Conservation (phyloP, 1,140 invertebrate genomes). For the Calycopis cecrops region DNA sequence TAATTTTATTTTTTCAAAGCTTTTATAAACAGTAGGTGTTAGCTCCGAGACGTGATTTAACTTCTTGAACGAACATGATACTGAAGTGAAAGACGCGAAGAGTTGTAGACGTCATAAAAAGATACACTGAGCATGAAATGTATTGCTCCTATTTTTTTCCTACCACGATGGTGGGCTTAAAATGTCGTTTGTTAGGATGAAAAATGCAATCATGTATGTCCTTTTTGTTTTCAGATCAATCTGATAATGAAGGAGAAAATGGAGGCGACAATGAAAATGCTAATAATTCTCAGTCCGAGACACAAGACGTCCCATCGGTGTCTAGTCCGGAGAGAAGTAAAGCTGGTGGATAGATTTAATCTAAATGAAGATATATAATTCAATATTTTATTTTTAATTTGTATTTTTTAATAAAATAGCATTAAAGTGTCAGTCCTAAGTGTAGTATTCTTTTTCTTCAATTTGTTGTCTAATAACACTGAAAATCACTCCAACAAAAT, state of each 20-base stretch:
- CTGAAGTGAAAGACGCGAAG: too few relatives aligned
- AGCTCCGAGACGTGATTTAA: too few relatives aligned
- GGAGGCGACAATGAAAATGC: constrained; percentile 58
- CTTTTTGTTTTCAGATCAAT: constrained; percentile 43
- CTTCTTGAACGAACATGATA: too few relatives aligned
- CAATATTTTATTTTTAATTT: constrained; percentile 17
- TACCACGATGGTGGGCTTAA: too few relatives aligned
- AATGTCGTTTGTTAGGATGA: too few relatives aligned
- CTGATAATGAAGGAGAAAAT: constrained; percentile 67
- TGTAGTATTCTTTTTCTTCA: too few relatives aligned
- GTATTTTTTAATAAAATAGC: constrained; percentile 17
- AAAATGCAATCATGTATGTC: neutral
- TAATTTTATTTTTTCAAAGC: neutral
- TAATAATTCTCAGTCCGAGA: constrained; percentile 61
- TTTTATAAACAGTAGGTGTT: neutral
- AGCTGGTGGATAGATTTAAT: constrained; percentile 25
- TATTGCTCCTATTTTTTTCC: too few relatives aligned
- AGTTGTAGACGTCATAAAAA: too few relatives aligned
- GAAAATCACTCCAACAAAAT: too few relatives aligned
- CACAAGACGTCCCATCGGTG: constrained; percentile 36
- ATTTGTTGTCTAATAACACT: too few relatives aligned
- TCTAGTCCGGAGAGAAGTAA: constrained; percentile 59
- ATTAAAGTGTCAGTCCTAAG: too few relatives aligned
- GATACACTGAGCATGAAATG: too few relatives aligned
- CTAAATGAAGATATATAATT: constrained; percentile 9